Conservation (phyloP, 2,888 invertebrate genomes). For the Phengaris arion region DNA sequence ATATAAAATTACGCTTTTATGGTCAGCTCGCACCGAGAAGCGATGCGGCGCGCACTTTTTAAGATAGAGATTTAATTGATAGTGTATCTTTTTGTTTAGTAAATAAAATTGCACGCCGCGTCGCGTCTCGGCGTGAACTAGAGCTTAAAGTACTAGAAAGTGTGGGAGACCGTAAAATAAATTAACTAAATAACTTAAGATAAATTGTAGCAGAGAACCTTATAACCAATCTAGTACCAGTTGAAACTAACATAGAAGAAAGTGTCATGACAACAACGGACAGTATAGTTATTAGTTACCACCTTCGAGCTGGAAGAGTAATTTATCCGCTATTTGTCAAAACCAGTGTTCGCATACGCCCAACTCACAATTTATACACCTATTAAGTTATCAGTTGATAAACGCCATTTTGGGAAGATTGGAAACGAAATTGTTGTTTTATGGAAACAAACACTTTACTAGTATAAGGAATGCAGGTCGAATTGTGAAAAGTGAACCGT, state of each 20-base stretch:
- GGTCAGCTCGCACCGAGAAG: too few species aligned
- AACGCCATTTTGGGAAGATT: conserved; percentile 8
- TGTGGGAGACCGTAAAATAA: not conserved
- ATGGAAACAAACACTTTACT: conserved; percentile 22
- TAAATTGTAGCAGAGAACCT: not conserved
- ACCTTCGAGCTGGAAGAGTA: conserved; percentile 17
- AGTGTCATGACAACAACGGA: not conserved
- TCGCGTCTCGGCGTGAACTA: too few species aligned
- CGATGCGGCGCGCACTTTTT: too few species aligned
- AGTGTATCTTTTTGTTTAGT: too few species aligned
- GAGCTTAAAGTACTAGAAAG: not conserved
- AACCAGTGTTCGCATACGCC: not conserved
- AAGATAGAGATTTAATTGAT: too few species aligned
- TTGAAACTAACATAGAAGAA: not conserved
- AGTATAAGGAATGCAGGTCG: conserved; percentile 39
- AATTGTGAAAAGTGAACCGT: conserved; percentile 51
- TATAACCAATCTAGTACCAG: not conserved
- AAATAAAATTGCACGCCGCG: too few species aligned
- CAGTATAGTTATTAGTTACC: not conserved
- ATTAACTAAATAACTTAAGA: not conserved
- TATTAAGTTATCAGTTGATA: conserved; percentile 26
- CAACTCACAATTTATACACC: conserved; percentile 8
- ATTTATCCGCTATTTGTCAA: conserved; percentile 20
- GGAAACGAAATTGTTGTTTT: conserved; percentile 20
- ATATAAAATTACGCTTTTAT: too few species aligned